phyloP scores from a whole-genome alignment of 1,140 invertebrate species.

The Odontomachus brunneus region DNA sequence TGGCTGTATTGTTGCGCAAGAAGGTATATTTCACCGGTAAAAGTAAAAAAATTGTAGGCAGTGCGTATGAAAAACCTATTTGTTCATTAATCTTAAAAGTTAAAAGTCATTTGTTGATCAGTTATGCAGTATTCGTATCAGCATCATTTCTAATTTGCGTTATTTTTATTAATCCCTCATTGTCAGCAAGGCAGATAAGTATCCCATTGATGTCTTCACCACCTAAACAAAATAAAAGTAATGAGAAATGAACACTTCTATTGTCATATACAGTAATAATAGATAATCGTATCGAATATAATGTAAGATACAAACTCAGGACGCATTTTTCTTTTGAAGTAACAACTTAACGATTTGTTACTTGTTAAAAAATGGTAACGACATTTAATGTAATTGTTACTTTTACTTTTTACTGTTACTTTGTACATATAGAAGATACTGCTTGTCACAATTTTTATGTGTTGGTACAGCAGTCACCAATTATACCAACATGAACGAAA shows the following conservation, averaged over 20 bases:
- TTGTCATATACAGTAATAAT: not conserved
- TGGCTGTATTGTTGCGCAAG: not conserved
- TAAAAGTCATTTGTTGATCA: not conserved
- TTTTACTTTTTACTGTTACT: too few relatives aligned
- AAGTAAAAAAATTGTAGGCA: not conserved
- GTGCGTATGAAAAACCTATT: not conserved
- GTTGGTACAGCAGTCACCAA: too few relatives aligned
- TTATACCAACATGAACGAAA: too few relatives aligned
- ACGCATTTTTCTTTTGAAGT: too few relatives aligned
- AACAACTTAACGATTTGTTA: too few relatives aligned
- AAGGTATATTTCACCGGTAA: constrained; percentile 10
- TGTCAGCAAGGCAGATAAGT: constrained; percentile 18
- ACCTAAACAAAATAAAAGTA: not conserved
- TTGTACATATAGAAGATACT: too few relatives aligned
- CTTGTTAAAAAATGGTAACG: too few relatives aligned
- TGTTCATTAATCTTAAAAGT: not conserved
- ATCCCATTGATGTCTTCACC: constrained; percentile 19
- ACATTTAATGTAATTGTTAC: too few relatives aligned
- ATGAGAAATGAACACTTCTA: not conserved
- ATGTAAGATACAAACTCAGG: not conserved
- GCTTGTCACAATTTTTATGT: too few relatives aligned
- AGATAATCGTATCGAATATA: not conserved
- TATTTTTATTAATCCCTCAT: constrained; percentile 1
- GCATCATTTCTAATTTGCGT: not conserved
- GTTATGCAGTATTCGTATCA: not conserved